Conservation (phyloP, 35 echinoderm and acorn worm genomes). For the Diadema setosum region DNA sequence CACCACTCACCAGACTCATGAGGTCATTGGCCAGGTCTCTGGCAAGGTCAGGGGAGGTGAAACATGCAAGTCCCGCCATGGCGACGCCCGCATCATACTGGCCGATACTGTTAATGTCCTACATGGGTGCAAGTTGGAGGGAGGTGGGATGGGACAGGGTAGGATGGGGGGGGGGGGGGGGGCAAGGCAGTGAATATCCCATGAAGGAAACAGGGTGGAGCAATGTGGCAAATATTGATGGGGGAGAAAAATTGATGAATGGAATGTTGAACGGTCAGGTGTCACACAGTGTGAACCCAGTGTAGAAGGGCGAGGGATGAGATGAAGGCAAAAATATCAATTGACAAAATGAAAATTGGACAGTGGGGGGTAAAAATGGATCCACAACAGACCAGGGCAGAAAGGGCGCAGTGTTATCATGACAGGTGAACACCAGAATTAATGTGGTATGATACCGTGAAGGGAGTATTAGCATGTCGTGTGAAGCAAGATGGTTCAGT, state of each 20-base stretch:
- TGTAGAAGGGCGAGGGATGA: too few species aligned
- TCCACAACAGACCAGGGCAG: too few species aligned
- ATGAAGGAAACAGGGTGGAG: background rate
- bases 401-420: too few species aligned
- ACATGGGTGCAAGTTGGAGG: background rate
- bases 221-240: background rate
- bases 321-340: too few species aligned
- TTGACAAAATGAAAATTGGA: too few species aligned
- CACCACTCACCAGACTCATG: conserved; percentile 96
- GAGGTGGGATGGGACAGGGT: background rate
- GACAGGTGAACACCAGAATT: too few species aligned
- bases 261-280: background rate
- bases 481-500: too few species aligned
- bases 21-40: conserved; percentile 99
- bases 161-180: background rate
- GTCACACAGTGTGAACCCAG: too few species aligned
- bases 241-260: background rate
- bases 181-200: too few species aligned
- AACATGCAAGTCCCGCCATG: conserved; percentile 99
- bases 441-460: too few species aligned
- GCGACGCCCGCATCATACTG: conserved; percentile 98
- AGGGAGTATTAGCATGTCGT: too few species aligned
- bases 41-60: conserved; percentile 97
- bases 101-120: conserved; percentile 80
- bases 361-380: too few species aligned